Evolutionary conservation across 2,113 vertebrate species (phyloP).

Genomic region (Sarotherodon lohbergeri): DNA sequence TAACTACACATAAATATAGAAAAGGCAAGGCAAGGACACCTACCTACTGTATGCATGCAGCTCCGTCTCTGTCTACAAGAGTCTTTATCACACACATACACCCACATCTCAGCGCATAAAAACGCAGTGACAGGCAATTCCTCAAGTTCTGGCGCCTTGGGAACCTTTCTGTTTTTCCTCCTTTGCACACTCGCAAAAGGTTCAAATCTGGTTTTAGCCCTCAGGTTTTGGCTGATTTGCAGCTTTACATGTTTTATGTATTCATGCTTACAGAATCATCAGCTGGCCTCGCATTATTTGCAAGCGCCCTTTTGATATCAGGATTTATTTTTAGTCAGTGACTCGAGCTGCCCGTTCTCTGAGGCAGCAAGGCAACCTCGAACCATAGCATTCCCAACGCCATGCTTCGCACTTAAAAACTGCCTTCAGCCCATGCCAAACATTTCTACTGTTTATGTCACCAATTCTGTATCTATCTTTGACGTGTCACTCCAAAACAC

Average conservation of each 20-base stretch:
- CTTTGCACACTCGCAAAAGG: neutral
- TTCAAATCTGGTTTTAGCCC: neutral
- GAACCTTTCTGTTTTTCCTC: constrained; percentile 11
- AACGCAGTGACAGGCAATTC: constrained; percentile 30
- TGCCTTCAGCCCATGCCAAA: neutral
- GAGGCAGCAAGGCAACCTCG: neutral
- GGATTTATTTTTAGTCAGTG: neutral
- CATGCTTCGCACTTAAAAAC: neutral
- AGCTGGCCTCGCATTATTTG: neutral
- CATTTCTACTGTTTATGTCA: neutral
- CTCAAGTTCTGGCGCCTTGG: constrained; percentile 27
- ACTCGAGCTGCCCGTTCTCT: neutral
- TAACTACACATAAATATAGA: neutral
- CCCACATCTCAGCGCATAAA: constrained; percentile 13
- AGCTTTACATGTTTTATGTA: neutral
- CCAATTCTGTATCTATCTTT: neutral
- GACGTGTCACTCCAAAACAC: neutral
- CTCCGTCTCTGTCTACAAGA: constrained; percentile 6
- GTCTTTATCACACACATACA: constrained; percentile 1
- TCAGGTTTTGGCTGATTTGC: neutral
- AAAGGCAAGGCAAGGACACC: neutral
- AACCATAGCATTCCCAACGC: neutral
- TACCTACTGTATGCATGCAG: neutral
- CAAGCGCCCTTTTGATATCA: neutral
- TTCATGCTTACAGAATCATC: neutral